Evolutionary conservation across 2,797 vertebrate genomes (phyloP), one percentile per base, ranked within the genome.

Genomic region (Cossypha caffra): DNA sequence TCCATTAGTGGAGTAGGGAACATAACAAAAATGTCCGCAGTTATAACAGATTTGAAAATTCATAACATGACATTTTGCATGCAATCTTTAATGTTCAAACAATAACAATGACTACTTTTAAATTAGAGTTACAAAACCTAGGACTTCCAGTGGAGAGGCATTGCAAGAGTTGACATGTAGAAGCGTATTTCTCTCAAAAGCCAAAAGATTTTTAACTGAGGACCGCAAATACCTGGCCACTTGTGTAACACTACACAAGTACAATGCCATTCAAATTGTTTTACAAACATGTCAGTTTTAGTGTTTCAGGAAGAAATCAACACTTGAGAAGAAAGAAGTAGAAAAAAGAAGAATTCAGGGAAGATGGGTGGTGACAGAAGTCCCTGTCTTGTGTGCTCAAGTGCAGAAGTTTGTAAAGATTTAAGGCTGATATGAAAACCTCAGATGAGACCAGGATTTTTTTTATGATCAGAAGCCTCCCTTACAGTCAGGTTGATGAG

Each of bases 81-180:
- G 20, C 7, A 20, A 28, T 75, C 38, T 97, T 96, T 91, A 96
- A 93, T 97, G n/a, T 92, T 93, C 31, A 37, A 67, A 94, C 12
- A 57, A 26, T 67, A 92, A 93, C 67, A 92, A 63, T n/a, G 28
- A 15, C 62, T 83, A 71, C 55, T 92, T 87, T 94, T 45, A 86
- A 87, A 71, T 90, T 75, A 92, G 12, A 61, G 43, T 72, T 86
- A 83, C 50, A 90, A 84, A 76, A 25, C 1, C 1, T 31, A 88
- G 58, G 50, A 68, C 12, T 61, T 63, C 69, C 72, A 50, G 61
- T 48, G 58, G 75, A 71, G 35, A 86, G 54, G 18, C 7, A 1
- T 31, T 72, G 33, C 76, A 68, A 72, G 72, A 68, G 9, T 11
- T 74, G 58, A 89, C 51, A 64, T 13, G 23, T n/a, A 58, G 38